These are phyloP conservation scores for Oophaga pumilio DNA, from an alignment of 2,113 vertebrate genomes.

Conservation along the genomic window DNA sequence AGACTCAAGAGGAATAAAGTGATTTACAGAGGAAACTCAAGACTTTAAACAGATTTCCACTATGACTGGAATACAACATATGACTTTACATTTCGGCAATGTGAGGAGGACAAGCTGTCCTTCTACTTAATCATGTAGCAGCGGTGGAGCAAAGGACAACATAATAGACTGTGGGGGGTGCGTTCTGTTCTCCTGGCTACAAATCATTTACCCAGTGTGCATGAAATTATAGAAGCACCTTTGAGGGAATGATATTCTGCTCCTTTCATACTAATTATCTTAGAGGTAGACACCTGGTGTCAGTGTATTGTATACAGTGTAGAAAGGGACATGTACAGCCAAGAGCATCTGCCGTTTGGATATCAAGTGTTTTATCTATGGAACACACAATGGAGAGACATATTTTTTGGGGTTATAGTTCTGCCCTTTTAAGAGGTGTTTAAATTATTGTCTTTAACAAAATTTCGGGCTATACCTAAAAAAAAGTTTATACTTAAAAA, in stretches of 20 bases:
- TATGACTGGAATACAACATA: background rate
- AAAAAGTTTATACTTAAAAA: too few species aligned
- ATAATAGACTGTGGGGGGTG: conserved; percentile 5
- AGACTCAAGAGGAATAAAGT: background rate
- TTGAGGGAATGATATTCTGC: conserved; percentile 7
- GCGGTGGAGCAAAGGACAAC: background rate
- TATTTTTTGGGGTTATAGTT: background rate
- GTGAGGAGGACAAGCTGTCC: conserved; percentile 31
- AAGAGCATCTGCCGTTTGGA: background rate
- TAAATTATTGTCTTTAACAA: background rate
- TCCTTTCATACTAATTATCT: background rate
- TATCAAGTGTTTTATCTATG: background rate
- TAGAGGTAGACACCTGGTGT: conserved; percentile 1
- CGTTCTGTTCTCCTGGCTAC: background rate
- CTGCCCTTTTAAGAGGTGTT: background rate
- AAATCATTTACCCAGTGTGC: conserved; percentile 7
- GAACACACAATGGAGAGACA: background rate
- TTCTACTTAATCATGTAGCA: conserved; percentile 14
- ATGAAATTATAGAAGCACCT: conserved; percentile 25
- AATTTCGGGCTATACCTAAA: too few species aligned
- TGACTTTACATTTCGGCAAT: conserved; percentile 14
- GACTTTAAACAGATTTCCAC: conserved; percentile 26
- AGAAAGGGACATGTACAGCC: background rate
- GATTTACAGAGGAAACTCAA: conserved; percentile 32
- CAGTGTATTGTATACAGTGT: background rate